Conservation (phyloP, 2,797 vertebrate species). For the Poecilia gillii region DNA sequence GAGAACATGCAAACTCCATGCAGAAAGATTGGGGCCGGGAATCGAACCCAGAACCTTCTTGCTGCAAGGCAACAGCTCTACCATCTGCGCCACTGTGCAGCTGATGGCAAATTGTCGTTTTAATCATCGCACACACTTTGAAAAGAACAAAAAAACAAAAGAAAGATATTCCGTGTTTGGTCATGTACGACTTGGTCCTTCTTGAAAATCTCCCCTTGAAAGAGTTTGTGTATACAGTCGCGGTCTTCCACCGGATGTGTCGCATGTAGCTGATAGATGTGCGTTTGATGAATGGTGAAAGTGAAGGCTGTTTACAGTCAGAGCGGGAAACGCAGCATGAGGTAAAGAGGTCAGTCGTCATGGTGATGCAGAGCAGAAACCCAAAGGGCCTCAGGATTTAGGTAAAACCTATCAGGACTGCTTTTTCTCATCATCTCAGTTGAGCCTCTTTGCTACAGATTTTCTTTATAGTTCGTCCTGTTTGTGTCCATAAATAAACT, state of each 20-base stretch:
- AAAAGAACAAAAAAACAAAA: not conserved
- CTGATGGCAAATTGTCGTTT: not conserved
- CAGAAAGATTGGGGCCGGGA: too few relatives aligned
- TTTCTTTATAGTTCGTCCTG: conserved; percentile 1
- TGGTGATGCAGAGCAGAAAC: conserved; percentile 74
- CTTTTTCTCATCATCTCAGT: conserved; percentile 50
- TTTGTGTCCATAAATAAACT: conserved; percentile 7
- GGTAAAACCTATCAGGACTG: conserved; percentile 46
- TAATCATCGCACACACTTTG: not conserved
- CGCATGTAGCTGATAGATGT: conserved; percentile 50
- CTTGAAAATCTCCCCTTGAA: conserved; percentile 32
- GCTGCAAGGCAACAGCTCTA: too few relatives aligned
- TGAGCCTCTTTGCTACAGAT: not conserved
- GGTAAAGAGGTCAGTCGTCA: conserved; percentile 71
- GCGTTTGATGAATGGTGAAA: conserved; percentile 58
- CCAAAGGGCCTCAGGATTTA: conserved; percentile 50
- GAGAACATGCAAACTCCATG: too few relatives aligned
- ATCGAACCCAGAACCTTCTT: too few relatives aligned
- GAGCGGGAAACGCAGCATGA: conserved; percentile 46
- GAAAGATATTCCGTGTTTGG: not conserved
- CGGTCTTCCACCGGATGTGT: conserved; percentile 67
- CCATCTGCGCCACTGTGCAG: too few relatives aligned
- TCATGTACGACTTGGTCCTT: conserved; percentile 26
- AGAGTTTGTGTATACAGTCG: conserved; percentile 55
- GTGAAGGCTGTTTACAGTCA: conserved; percentile 74